phyloP scores from a whole-genome alignment of 2,888 invertebrate species.

The Parapristionchus giblindavisi region DNA sequence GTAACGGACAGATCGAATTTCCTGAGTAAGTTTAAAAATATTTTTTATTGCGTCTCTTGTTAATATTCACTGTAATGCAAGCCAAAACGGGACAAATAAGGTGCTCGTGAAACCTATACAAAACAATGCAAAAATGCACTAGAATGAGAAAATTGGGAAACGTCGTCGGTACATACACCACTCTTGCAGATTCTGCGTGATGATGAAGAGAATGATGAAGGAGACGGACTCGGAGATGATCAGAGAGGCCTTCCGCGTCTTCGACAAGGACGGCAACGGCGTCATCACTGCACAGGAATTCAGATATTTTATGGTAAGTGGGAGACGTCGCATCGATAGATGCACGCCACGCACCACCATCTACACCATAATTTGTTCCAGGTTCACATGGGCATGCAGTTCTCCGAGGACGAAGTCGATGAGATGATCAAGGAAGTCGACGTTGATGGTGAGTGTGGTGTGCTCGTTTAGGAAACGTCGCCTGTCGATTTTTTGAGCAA shows the following conservation, averaged over 20 bases:
- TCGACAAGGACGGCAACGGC: constrained; percentile 68
- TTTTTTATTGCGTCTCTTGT: too few species aligned
- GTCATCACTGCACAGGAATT: constrained; percentile 68
- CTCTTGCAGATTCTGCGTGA: constrained; percentile 62
- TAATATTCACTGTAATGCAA: too few species aligned
- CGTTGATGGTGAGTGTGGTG: constrained; percentile 53
- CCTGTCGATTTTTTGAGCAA: too few species aligned
- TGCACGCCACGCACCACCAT: constrained; percentile 19
- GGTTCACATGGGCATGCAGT: constrained; percentile 69
- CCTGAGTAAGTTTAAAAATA: constrained; percentile 51
- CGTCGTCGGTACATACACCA: not conserved
- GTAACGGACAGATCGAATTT: constrained; percentile 69
- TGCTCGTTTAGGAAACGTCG: constrained; percentile 19
- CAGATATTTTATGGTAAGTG: constrained; percentile 62
- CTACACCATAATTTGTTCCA: constrained; percentile 36
- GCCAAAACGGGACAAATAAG: too few species aligned
- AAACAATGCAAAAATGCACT: not conserved
- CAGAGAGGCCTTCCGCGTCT: constrained; percentile 68
- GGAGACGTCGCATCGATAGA: not conserved
- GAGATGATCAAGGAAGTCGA: constrained; percentile 67
- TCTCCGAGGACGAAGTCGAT: constrained; percentile 69
- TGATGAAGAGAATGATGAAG: constrained; percentile 66
- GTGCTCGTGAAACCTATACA: too few species aligned
- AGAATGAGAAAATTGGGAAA: not conserved
- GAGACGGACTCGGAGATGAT: constrained; percentile 68